Evolutionary conservation across 2,888 invertebrate genomes (phyloP), one percentile per base, ranked within the genome.

Genomic region (Choristoneura rosaceana): DNA sequence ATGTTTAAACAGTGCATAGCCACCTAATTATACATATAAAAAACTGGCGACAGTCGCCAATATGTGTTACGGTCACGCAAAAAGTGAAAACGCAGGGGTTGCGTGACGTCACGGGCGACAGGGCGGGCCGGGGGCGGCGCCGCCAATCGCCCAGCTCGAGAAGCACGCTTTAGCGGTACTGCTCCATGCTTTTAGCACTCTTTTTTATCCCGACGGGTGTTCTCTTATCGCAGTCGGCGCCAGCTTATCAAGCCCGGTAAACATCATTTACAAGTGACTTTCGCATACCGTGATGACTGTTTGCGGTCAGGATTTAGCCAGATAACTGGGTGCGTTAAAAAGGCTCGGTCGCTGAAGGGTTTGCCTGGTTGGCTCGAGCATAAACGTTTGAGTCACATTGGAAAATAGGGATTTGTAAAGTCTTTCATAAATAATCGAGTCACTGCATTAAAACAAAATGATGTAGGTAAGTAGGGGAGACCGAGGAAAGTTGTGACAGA

Each of bases 11-110:
- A 55, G 55, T 25, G 81, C 83, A 85, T 88, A 80, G 86, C 80
- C 84, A 84, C 90, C 90, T 91, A 91, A 93, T 93, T 91, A 93
- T 84, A 91, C 88, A 91, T 82, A 78, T 87, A 87, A 89, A 87
- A 94, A 93, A 90, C 87, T 86, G 92, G 92, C 93, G 93, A 91
- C 93, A 88, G 91, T 89, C 92, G 88, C 90, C 89, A 90, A 92
- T 91, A 90, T 89, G 88, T 87, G 89, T 87, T 88, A 87, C 86
- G 85, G 87, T 84, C 85, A 84, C 82, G 91, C 90, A 92, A 93
- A 92, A 92, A 90, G 88, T 84, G 84, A 83, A 82, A 85, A 84
- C 83, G 84, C 87, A 86, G 82, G 81, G 87, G 80, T 91, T 91
- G 86, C 83, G 83, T 93, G 91, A 93, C 92, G 93, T 93, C 91